Percentiles rank a stretch among this genome's conserved stretches.
phyloP scores from a whole-genome alignment of 2,797 vertebrate genomes.

The Bradypus variegatus region DNA sequence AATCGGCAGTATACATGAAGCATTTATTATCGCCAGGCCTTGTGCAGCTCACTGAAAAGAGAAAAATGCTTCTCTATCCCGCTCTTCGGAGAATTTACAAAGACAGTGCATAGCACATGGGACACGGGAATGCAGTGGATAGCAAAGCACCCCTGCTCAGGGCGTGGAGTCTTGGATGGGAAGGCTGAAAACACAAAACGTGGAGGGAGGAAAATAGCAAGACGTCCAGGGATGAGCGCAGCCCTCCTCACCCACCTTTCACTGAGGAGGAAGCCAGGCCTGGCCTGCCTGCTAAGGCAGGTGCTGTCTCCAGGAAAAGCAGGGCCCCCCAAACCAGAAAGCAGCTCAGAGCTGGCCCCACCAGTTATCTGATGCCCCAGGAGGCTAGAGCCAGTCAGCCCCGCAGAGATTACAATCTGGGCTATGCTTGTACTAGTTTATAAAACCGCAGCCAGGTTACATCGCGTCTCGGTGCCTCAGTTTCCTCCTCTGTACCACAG shows the following conservation, averaged over 20 bases:
- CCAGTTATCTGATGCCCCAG: neutral
- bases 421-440: neutral
- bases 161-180: neutral
- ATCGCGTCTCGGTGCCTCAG: neutral
- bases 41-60: neutral
- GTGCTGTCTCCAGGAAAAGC: neutral
- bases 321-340: neutral
- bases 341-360: neutral
- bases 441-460: neutral
- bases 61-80: neutral
- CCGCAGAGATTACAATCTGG: neutral
- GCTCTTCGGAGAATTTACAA: neutral
- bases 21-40: neutral
- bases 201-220: neutral
- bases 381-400: neutral
- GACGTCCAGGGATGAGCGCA: neutral
- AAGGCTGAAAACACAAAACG: neutral
- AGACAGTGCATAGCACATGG: neutral
- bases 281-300: neutral
- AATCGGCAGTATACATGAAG: neutral
- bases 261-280: neutral
- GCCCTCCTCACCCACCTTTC: neutral
- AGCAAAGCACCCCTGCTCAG: neutral
- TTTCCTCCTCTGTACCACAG: conserved; percentile 11
- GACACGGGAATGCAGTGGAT: neutral